Conservation (phyloP, 2,113 vertebrate species). For the Muscicapa adusta region DNA sequence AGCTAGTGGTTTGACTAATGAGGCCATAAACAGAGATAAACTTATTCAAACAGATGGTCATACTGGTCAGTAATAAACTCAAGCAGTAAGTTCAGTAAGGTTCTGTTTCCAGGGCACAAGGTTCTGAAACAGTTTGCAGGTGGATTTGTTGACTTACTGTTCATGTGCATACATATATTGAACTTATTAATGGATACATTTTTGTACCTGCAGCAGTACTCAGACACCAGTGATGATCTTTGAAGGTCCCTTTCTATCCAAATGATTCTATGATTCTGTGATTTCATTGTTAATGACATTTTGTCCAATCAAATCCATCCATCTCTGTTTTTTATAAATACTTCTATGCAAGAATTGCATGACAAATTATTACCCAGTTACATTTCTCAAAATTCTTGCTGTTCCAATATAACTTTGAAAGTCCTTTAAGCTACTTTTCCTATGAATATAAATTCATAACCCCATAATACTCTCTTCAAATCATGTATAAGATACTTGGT, state of each 20-base stretch:
- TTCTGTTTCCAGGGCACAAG: not conserved
- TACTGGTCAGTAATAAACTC: not conserved
- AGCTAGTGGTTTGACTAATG: not conserved
- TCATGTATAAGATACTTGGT: not conserved
- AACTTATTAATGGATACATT: not conserved
- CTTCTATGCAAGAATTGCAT: not conserved
- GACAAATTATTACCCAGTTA: not conserved
- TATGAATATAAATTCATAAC: not conserved
- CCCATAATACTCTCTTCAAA: not conserved
- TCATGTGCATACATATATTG: not conserved
- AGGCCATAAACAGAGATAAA: not conserved
- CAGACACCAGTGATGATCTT: fast-evolving
- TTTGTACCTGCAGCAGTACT: not conserved
- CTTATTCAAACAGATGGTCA: not conserved
- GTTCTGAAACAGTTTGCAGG: not conserved
- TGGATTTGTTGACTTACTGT: not conserved
- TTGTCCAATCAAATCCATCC: not conserved
- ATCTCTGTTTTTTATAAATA: not conserved
- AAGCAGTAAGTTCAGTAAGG: not conserved
- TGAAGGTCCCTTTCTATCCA: not conserved
- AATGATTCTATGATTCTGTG: not conserved
- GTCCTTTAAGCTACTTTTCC: not conserved
- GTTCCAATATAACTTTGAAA: not conserved
- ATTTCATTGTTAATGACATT: not conserved
- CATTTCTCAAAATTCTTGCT: not conserved